These are phyloP conservation scores for Stomorhina lunata DNA, from an alignment of 2,888 invertebrate species.

Conservation along the genomic window DNA sequence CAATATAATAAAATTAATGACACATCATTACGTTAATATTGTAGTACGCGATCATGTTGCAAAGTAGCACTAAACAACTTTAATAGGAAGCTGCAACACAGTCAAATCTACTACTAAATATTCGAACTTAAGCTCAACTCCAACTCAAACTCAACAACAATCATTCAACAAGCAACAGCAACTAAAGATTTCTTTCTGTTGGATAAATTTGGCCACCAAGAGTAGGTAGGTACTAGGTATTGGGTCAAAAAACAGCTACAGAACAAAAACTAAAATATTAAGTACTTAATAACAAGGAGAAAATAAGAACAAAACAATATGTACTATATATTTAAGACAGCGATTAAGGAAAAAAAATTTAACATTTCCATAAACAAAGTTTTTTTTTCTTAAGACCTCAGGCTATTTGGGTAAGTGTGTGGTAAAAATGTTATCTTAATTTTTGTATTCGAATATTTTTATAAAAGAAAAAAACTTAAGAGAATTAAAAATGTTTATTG, in stretches of 20 bases:
- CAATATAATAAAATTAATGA: conserved; percentile 67
- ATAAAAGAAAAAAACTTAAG: not conserved
- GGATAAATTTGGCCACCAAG: not conserved
- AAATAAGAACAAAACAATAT: not conserved
- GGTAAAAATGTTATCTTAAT: conserved; percentile 1
- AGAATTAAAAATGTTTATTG: not conserved
- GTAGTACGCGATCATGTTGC: conserved; percentile 54
- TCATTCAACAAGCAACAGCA: not conserved
- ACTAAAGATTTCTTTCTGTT: not conserved
- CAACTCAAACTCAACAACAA: not conserved
- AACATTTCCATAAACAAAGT: conserved; percentile 16
- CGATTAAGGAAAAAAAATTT: conserved; percentile 35
- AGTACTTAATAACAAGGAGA: conserved; percentile 5
- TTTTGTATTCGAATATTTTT: not conserved
- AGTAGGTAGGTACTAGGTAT: too few species aligned
- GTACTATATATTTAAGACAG: conserved; percentile 24
- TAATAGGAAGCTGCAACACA: conserved; percentile 30
- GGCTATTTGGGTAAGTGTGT: not conserved
- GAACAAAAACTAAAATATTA: conserved; percentile 1
- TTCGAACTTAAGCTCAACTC: not conserved
- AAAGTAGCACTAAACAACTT: conserved; percentile 50
- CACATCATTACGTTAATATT: conserved; percentile 66
- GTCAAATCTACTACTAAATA: not conserved
- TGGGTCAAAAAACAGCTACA: conserved; percentile 10
- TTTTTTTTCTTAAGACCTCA: not conserved